Evolutionary conservation across 2,113 vertebrate genomes (phyloP).

Genomic region (Notechis scutatus): DNA sequence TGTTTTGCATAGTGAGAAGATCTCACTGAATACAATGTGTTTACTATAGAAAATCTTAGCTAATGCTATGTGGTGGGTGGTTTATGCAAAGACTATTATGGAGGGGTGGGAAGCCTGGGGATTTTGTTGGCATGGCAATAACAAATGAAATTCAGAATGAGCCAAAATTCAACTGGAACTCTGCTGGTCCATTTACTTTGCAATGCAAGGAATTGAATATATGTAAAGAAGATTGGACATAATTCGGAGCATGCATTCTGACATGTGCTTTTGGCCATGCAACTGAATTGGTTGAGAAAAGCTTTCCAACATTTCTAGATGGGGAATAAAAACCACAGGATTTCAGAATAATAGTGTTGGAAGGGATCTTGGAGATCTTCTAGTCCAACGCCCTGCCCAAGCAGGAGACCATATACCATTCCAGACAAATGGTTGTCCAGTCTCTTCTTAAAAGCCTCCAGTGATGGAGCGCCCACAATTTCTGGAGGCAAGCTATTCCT

Average conservation of each 20-base stretch:
- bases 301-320: neutral
- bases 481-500: neutral
- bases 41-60: neutral
- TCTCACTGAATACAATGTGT: neutral
- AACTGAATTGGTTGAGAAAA: slow-evolving; percentile 3
- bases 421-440: neutral
- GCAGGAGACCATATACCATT: too few relatives aligned
- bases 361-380: too few relatives aligned
- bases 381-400: too few relatives aligned
- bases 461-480: neutral
- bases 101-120: neutral
- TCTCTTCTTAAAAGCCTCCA: neutral
- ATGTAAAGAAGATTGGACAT: neutral
- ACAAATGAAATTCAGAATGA: neutral
- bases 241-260: neutral
- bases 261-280: neutral
- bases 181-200: neutral
- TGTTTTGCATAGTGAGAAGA: slow-evolving; percentile 27
- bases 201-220: neutral
- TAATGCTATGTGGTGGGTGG: neutral
- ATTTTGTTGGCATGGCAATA: neutral
- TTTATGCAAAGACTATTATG: neutral
- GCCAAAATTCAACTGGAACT: neutral
- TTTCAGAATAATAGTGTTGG: neutral
- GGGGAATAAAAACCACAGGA: neutral